phyloP scores from a whole-genome alignment of 2,888 invertebrate species.

The Clistopyga incitator region DNA sequence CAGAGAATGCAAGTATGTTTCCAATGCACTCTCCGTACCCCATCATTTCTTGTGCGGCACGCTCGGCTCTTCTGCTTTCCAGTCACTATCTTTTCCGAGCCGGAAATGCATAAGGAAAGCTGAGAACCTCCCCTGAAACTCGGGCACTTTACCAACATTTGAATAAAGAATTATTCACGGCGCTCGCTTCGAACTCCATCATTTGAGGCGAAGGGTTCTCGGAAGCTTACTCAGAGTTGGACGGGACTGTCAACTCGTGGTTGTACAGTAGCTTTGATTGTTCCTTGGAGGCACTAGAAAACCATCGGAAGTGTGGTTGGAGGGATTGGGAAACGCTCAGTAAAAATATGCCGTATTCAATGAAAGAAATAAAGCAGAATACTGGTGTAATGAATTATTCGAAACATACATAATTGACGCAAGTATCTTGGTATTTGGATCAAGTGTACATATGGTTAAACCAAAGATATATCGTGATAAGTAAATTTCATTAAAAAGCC shows the following conservation, averaged over 20 bases:
- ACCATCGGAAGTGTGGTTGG: too few species aligned
- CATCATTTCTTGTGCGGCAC: not conserved
- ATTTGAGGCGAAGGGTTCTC: not conserved
- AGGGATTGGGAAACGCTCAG: too few species aligned
- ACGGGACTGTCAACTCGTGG: not conserved
- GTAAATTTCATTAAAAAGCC: too few species aligned
- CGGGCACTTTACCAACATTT: conserved; percentile 56
- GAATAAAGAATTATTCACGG: conserved; percentile 61
- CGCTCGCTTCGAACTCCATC: conserved; percentile 19
- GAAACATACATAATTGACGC: too few species aligned
- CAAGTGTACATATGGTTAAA: too few species aligned
- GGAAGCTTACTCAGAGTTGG: not conserved
- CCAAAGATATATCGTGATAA: too few species aligned
- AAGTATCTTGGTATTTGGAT: too few species aligned
- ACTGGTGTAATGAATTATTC: too few species aligned
- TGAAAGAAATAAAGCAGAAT: too few species aligned
- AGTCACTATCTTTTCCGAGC: conserved; percentile 36
- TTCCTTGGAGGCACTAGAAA: too few species aligned
- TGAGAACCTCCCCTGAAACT: conserved; percentile 9
- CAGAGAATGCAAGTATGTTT: too few species aligned
- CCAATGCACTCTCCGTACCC: not conserved
- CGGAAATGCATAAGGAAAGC: conserved; percentile 55
- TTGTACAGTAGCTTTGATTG: not conserved
- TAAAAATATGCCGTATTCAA: too few species aligned
- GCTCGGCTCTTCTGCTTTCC: conserved; percentile 1